Evolutionary conservation across 2,797 vertebrate species (phyloP).

Genomic region (Pipistrellus kuhlii): DNA sequence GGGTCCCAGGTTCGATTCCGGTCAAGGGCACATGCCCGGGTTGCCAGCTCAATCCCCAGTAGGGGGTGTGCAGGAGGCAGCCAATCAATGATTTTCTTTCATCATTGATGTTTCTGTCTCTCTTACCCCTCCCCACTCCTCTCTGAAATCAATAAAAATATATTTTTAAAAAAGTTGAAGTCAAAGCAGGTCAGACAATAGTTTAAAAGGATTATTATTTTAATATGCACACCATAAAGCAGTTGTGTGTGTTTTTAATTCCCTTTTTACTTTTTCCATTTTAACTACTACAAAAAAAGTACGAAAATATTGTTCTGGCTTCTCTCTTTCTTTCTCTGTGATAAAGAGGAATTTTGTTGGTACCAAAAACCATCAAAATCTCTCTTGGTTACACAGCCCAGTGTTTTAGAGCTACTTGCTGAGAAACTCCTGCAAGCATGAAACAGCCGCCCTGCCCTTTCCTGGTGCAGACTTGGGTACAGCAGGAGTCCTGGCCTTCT

Average conservation of each 20-base stretch:
- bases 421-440: background rate
- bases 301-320: background rate
- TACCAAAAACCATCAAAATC: background rate
- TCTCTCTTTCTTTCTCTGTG: background rate
- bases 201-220: background rate
- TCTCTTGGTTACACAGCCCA: background rate
- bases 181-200: background rate
- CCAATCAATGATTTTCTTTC: no score
- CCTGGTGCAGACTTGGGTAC: background rate
- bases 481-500: background rate
- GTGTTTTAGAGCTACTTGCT: slow-evolving; percentile 26
- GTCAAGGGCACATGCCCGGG: no score
- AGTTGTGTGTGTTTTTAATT: background rate
- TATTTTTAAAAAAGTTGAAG: background rate
- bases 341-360: background rate
- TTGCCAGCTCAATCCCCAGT: no score
- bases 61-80: no score
- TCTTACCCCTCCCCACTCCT: no score
- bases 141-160: no score
- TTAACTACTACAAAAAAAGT: background rate
- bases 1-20: no score
- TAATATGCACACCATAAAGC: background rate
- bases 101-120: no score
- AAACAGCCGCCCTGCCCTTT: background rate
- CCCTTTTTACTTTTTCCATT: background rate